A percentile compares a stretch with the other conserved stretches of the same genome.
phyloP scores from a whole-genome alignment of 2,888 invertebrate genomes.

The Latrodectus elegans region DNA sequence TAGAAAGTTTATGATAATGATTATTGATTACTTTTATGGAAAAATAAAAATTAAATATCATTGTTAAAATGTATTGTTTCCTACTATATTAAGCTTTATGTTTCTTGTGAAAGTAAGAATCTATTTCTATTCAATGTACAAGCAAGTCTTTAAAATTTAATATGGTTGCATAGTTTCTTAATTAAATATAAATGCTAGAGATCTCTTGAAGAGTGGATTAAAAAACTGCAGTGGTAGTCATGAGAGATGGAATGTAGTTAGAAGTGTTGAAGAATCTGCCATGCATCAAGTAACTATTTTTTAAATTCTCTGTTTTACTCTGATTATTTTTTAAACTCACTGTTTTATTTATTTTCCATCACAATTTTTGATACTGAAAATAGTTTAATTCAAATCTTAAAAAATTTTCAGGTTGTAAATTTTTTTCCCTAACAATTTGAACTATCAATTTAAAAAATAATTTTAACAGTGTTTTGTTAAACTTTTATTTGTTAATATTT shows the following conservation, averaged over 20 bases:
- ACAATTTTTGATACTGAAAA: background rate
- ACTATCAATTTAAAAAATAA: too few species aligned
- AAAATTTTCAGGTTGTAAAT: too few species aligned
- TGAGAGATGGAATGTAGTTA: constrained; percentile 42
- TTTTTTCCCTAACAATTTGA: too few species aligned
- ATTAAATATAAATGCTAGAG: constrained; percentile 38
- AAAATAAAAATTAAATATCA: too few species aligned
- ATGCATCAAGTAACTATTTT: constrained; percentile 27
- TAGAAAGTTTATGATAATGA: too few species aligned
- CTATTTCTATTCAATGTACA: too few species aligned
- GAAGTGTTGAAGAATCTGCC: constrained; percentile 35
- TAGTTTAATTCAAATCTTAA: background rate
- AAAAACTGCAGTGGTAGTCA: constrained; percentile 23
- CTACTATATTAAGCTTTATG: background rate
- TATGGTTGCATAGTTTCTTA: constrained; percentile 26
- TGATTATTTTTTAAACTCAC: background rate
- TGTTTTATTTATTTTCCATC: background rate
- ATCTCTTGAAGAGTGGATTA: constrained; percentile 30
- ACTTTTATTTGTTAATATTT: too few species aligned
- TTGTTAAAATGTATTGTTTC: background rate
- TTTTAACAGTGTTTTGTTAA: too few species aligned
- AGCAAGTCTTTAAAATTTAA: background rate
- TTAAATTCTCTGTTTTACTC: background rate
- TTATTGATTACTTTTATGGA: too few species aligned
- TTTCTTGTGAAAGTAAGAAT: too few species aligned